Conservation (phyloP, 2,113 vertebrate species). For the Argyrosomus japonicus region DNA sequence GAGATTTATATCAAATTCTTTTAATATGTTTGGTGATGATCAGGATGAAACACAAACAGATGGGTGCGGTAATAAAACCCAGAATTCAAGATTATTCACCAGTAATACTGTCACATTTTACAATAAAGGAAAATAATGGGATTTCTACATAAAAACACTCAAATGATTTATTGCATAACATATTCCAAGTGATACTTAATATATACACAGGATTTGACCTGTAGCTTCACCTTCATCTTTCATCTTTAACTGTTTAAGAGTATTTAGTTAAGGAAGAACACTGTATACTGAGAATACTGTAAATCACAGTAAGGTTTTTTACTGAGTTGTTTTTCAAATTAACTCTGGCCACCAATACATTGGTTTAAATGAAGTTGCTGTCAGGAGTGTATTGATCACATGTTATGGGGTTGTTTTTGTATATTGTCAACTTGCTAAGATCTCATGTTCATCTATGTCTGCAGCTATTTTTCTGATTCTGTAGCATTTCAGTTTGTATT, state of each 20-base stretch:
- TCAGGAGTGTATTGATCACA: too few species aligned
- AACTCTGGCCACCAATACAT: background rate
- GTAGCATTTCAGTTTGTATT: background rate
- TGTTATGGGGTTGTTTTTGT: too few species aligned
- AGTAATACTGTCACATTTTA: background rate
- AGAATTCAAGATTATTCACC: background rate
- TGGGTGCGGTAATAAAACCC: background rate
- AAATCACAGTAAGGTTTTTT: too few species aligned
- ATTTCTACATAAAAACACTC: background rate
- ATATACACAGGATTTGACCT: too few species aligned
- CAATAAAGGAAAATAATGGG: background rate
- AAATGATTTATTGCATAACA: background rate
- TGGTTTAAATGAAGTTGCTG: background rate
- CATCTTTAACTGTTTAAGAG: background rate
- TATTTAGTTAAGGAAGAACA: background rate
- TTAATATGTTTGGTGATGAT: background rate
- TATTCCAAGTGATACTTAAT: too few species aligned
- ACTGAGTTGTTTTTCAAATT: background rate
- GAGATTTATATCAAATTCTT: background rate
- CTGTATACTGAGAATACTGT: too few species aligned
- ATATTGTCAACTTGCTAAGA: too few species aligned
- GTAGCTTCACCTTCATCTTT: background rate
- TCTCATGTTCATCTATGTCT: background rate
- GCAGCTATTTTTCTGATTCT: background rate
- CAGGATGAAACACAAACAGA: background rate